Conservation (phyloP, 2,797 vertebrate species). For the Jordanella pulchra region DNA sequence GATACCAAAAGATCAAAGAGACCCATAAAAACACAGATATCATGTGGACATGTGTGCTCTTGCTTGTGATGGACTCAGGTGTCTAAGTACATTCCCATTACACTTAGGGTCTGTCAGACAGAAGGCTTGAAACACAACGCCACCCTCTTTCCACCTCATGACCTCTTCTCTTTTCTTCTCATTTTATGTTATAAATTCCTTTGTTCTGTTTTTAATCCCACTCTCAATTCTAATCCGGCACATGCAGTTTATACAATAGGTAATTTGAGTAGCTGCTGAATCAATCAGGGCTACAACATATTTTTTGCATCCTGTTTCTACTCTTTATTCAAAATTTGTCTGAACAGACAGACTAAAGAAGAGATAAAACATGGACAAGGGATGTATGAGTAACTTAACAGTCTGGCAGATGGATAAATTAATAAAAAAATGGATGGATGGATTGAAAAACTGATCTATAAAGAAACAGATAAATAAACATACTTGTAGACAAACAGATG, state of each 20-base stretch:
- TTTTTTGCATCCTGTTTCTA: neutral
- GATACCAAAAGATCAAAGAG: conserved; percentile 63
- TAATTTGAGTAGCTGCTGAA: neutral
- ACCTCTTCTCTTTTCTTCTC: conserved; percentile 47
- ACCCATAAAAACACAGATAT: conserved; percentile 47
- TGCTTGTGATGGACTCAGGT: conserved; percentile 83
- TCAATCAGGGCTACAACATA: neutral
- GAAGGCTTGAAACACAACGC: conserved; percentile 69
- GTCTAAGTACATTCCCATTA: conserved; percentile 84
- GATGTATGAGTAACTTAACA: neutral
- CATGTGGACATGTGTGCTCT: conserved; percentile 11
- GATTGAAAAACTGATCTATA: no score
- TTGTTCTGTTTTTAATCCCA: conserved; percentile 16
- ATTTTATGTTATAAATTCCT: conserved; percentile 31
- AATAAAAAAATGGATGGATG: neutral
- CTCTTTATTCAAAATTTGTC: neutral
- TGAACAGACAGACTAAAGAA: neutral
- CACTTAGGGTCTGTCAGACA: conserved; percentile 75
- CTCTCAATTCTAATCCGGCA: conserved; percentile 5
- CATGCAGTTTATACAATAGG: neutral
- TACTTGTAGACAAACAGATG: neutral
- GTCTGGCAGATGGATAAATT: no score
- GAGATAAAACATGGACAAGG: neutral
- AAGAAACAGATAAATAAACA: no score
- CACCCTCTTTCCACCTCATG: conserved; percentile 38